Percentiles rank a stretch among this genome's conserved stretches.
These are phyloP conservation scores for Morus bassanus DNA, from an alignment of 2,797 vertebrate genomes.

Conservation along the genomic window DNA sequence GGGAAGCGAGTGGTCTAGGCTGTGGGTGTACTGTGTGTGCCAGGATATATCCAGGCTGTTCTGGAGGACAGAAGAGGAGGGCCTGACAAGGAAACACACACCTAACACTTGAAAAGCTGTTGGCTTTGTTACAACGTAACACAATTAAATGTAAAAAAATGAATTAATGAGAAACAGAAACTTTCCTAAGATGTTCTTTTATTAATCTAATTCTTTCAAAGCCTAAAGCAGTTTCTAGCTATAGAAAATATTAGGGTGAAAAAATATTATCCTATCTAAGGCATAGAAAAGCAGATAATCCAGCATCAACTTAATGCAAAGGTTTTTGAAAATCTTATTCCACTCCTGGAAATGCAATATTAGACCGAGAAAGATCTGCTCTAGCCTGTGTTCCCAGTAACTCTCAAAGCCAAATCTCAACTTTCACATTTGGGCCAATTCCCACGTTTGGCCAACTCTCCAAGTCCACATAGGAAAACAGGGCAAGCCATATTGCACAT, in stretches of 20 bases:
- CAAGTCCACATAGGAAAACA: neutral
- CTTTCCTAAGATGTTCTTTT: neutral
- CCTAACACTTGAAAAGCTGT: neutral
- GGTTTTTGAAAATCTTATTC: neutral
- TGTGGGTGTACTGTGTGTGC: neutral
- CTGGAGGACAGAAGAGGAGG: neutral
- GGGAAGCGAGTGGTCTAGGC: accelerated
- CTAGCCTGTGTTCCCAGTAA: neutral
- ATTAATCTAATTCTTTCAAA: neutral
- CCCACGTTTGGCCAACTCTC: neutral
- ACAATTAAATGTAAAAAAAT: neutral
- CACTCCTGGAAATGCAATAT: neutral
- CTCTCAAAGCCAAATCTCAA: neutral
- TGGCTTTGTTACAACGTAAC: neutral
- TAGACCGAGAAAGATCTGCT: neutral
- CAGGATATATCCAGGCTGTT: neutral
- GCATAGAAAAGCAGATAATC: neutral
- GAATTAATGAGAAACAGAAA: neutral
- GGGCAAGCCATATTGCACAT: neutral
- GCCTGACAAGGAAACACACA: neutral
- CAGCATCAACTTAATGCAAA: neutral
- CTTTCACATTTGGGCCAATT: neutral
- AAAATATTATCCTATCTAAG: neutral
- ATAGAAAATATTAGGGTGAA: neutral
- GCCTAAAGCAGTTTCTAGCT: neutral